phyloP scores from a whole-genome alignment of 2,888 invertebrate genomes.

The Bimastos eiseni region DNA sequence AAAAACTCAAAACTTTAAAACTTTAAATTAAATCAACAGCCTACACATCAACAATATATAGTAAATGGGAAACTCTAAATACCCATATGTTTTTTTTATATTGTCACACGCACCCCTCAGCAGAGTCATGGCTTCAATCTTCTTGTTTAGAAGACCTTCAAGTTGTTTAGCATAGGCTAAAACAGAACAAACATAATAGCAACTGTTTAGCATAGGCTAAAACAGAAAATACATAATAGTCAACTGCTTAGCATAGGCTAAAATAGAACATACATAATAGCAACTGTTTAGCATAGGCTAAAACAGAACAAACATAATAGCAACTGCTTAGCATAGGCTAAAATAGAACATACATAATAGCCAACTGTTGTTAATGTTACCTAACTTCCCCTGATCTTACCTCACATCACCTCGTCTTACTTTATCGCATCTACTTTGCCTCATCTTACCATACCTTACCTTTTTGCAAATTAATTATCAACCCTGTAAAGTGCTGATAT shows the following conservation, averaged over 20 bases:
- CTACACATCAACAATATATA: background rate
- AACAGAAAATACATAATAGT: too few relatives aligned
- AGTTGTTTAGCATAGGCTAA: constrained; percentile 16
- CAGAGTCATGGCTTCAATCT: constrained; percentile 22
- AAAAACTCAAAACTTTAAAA: too few relatives aligned
- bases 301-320: too few relatives aligned
- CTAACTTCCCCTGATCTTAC: background rate
- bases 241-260: too few relatives aligned
- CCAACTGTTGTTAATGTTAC: background rate
- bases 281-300: too few relatives aligned
- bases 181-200: background rate
- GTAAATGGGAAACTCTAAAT: background rate
- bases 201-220: background rate
- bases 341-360: too few relatives aligned
- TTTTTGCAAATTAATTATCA: background rate
- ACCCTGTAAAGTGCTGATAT: background rate
- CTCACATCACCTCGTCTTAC: background rate
- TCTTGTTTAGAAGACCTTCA: constrained; percentile 17
- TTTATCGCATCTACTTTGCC: background rate
- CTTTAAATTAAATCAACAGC: too few relatives aligned
- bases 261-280: too few relatives aligned
- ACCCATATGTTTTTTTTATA: background rate
- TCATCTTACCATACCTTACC: background rate
- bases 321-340: too few relatives aligned
- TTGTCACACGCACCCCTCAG: constrained; percentile 8